These are phyloP conservation scores for Callyntrura guangdongensis DNA, from an alignment of 2,888 invertebrate genomes.

Conservation along the genomic window DNA sequence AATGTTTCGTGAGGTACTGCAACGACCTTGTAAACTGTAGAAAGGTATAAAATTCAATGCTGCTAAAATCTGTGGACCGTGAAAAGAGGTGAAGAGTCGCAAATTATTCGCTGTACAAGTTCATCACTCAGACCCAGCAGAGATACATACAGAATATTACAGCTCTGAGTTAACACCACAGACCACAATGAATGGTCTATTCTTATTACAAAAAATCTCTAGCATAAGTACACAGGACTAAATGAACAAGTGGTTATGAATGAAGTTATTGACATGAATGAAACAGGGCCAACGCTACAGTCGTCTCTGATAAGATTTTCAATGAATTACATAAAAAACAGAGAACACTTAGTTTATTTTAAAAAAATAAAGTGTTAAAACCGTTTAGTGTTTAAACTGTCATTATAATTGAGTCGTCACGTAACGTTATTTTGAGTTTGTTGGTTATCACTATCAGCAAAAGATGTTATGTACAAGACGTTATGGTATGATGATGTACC, in stretches of 20 bases:
- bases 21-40: constrained; percentile 10
- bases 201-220: too few species aligned
- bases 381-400: neutral
- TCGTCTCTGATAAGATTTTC: neutral
- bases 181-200: neutral
- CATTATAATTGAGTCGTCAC: neutral
- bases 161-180: neutral
- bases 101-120: neutral
- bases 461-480: neutral
- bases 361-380: neutral
- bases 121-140: constrained; percentile 9
- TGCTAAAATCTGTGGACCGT: constrained; percentile 28
- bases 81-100: neutral
- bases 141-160: neutral
- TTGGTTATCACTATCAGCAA: neutral
- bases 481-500: neutral
- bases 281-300: neutral
- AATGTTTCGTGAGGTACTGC: too few species aligned
- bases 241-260: neutral
- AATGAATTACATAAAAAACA: constrained; percentile 9
- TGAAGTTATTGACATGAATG: neutral
- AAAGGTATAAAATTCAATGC: constrained; percentile 6
- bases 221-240: neutral
- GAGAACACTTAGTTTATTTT: neutral
- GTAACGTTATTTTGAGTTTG: neutral